These are phyloP conservation scores for Pseudochirops corinnae DNA, from an alignment of 2,797 vertebrate species.

Conservation along the genomic window DNA sequence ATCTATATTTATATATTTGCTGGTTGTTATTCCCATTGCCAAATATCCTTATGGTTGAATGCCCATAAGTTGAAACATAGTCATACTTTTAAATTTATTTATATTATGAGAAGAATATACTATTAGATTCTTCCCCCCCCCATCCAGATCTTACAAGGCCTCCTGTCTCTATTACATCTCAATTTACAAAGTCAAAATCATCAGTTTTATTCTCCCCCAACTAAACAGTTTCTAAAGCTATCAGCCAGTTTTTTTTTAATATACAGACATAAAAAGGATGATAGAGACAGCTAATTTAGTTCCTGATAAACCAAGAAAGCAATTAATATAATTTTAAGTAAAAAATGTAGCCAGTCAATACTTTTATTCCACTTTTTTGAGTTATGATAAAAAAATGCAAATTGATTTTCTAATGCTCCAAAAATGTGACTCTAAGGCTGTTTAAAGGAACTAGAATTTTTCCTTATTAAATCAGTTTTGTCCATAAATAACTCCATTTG, in stretches of 20 bases:
- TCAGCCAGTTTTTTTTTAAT: not conserved
- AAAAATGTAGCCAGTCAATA: not conserved
- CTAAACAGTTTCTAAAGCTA: not conserved
- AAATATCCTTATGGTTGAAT: too few species aligned
- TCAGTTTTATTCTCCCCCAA: not conserved
- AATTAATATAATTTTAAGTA: not conserved
- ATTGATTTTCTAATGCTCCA: not conserved
- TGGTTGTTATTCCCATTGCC: too few species aligned
- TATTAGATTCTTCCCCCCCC: not conserved
- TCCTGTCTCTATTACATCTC: not conserved
- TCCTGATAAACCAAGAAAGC: not conserved
- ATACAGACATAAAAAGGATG: not conserved
- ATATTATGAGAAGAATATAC: not conserved
- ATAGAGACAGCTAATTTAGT: not conserved
- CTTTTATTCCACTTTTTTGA: not conserved
- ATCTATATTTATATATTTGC: too few species aligned
- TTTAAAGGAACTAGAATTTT: conserved; percentile 32
- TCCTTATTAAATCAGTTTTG: not conserved
- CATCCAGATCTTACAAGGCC: not conserved
- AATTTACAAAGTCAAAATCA: not conserved
- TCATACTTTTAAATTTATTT: not conserved
- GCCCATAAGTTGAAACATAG: not conserved
- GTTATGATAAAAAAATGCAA: not conserved
- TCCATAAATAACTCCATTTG: conserved; percentile 37
- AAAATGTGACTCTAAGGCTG: not conserved